phyloP scores from a whole-genome alignment of 1,140 invertebrate species.

The Drosophila parvula region DNA sequence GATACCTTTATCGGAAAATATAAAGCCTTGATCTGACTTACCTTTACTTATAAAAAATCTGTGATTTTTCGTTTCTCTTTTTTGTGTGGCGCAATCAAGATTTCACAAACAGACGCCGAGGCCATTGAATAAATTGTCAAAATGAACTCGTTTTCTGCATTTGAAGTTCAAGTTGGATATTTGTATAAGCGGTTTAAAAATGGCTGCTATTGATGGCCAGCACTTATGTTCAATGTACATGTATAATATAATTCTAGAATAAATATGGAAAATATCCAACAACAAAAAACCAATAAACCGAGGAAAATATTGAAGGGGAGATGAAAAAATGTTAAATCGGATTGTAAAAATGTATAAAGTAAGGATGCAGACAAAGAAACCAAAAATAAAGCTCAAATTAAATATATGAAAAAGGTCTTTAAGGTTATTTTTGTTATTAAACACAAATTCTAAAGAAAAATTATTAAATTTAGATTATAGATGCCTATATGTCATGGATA shows the following conservation, averaged over 20 bases:
- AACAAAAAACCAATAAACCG: neutral
- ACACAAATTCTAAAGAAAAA: neutral
- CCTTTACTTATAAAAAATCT: no score
- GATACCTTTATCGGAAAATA: neutral
- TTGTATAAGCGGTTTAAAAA: constrained; percentile 17
- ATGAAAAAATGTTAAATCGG: neutral
- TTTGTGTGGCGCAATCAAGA: constrained; percentile 8
- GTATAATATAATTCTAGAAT: neutral
- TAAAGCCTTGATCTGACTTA: neutral
- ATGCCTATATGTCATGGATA: neutral
- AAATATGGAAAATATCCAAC: neutral
- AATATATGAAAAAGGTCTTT: neutral
- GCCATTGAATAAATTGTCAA: constrained; percentile 10
- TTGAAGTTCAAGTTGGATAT: constrained; percentile 11
- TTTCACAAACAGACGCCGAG: constrained; percentile 7
- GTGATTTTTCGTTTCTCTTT: neutral
- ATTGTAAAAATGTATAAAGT: neutral
- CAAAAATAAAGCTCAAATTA: neutral
- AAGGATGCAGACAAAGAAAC: neutral
- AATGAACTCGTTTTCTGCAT: constrained; percentile 4
- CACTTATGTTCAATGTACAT: neutral
- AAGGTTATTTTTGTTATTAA: neutral
- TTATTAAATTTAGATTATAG: neutral
- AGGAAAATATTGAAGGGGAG: neutral
- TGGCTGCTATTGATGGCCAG: constrained; percentile 4